Base-by-base conservation (phyloP, 2,888 invertebrate genomes). In the Megaustenia siamemsis region DNA sequence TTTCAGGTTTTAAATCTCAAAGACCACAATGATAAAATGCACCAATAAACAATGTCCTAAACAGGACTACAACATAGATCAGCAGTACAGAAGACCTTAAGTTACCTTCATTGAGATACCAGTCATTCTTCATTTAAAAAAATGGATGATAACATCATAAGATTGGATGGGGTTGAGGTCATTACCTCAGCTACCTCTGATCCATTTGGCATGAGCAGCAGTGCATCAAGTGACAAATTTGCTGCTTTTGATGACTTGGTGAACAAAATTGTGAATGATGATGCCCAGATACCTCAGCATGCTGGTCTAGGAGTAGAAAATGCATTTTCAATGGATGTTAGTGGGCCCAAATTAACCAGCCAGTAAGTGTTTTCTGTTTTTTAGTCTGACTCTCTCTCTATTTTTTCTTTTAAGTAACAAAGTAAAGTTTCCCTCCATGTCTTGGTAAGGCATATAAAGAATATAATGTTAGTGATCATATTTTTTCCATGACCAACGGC, bases 161-260 rank as follows among this genome's bases (percentile, higher is more conserved):
- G 80, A 18, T 43, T 79, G 24, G 85, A 73, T 53, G 73, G 73
- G 21, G 75, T 43, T 21, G 81, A 81, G 32, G 60, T 76, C 45
- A 69, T 85, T n/a, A 66, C 56, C 53, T 69, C 81, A 18, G 43
- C 69, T 24, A 43, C 76, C 28, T 66, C 49, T 24, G 86, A 86
- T 49, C 84, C 86, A 21, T 84, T 85, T 71, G 86, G 86, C 28
- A 82, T 88, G 56, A 89, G 88, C 79, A 88, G 87, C 63, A 90
- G 90, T 82, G 87, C 88, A 73, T 89, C 90, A 56, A 90, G 89
- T 85, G 92, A 92, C 84, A 90, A 90, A 73, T 88, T 91, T 71
- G 88, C 90, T 53, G 90, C 90, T 12, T 88, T 93, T 79, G 91
- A 93, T 88, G 93, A 93, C 83, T 88, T 93, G 63, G 93, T 93